Evolutionary conservation across 2,797 vertebrate genomes (phyloP).

Genomic region (Merluccius polli): DNA sequence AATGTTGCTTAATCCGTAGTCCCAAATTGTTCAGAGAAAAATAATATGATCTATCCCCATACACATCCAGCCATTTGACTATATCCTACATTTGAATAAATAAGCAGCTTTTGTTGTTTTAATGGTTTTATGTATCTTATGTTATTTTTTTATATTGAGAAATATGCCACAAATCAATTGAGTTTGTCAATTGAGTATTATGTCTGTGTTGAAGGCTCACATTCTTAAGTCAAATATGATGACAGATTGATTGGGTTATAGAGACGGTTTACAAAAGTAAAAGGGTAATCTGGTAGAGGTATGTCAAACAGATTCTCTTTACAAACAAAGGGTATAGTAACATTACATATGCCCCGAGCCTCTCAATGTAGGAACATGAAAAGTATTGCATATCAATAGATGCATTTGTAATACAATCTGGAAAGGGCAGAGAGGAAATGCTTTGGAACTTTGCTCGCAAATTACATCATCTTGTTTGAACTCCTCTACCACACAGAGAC

Average conservation of each 20-base stretch:
- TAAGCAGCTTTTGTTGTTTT: neutral
- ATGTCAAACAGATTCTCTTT: neutral
- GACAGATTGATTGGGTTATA: neutral
- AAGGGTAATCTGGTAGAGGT: neutral
- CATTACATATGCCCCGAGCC: neutral
- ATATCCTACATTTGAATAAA: neutral
- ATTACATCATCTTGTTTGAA: neutral
- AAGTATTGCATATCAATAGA: slow-evolving; percentile 44
- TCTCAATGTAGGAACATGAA: slow-evolving; percentile 2
- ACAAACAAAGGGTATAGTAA: neutral
- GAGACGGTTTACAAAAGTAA: neutral
- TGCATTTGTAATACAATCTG: slow-evolving; percentile 42
- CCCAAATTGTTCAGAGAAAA: neutral
- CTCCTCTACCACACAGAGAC: neutral
- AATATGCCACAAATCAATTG: too few species aligned
- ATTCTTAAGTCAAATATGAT: neutral
- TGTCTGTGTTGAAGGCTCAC: too few species aligned
- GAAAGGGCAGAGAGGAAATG: slow-evolving; percentile 44
- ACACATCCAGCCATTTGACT: neutral
- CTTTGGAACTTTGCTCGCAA: slow-evolving; percentile 18
- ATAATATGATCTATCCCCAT: neutral
- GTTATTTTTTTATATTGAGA: too few species aligned
- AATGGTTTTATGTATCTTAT: neutral
- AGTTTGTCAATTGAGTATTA: too few species aligned
- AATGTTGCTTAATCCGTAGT: too few species aligned